These are phyloP conservation scores for Dynastes tityus DNA, from an alignment of 2,888 invertebrate species.

Conservation along the genomic window DNA sequence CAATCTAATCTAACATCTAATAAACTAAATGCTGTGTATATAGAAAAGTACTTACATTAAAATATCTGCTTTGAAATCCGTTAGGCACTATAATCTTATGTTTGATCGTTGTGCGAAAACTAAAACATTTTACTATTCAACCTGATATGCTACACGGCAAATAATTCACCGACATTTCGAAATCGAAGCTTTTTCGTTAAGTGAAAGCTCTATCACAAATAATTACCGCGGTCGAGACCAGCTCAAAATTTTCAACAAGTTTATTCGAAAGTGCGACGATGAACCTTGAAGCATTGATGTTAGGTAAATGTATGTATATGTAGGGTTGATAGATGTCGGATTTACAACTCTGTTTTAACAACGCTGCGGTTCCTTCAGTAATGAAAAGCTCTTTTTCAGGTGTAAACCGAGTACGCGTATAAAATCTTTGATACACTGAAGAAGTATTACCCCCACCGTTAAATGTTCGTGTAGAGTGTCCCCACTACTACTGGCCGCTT, in stretches of 20 bases:
- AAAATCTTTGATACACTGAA: constrained; percentile 44
- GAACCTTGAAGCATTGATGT: constrained; percentile 8
- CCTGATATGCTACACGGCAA: neutral
- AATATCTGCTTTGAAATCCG: constrained; percentile 31
- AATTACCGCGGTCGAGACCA: neutral
- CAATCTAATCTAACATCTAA: too few relatives aligned
- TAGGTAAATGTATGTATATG: too few relatives aligned
- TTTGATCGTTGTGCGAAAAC: constrained; percentile 2
- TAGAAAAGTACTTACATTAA: constrained; percentile 33
- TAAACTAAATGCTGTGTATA: neutral
- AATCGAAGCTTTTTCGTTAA: constrained; percentile 1
- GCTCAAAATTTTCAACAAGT: neutral
- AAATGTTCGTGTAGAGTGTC: constrained; percentile 34
- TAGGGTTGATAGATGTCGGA: neutral
- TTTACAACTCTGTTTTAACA: neutral
- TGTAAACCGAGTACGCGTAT: constrained; percentile 36
- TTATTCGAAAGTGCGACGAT: neutral
- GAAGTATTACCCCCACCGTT: constrained; percentile 44
- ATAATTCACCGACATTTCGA: constrained; percentile 4
- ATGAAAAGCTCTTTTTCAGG: constrained; percentile 47
- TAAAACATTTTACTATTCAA: constrained; percentile 8
- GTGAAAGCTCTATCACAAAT: neutral
- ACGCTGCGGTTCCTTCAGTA: constrained; percentile 28
- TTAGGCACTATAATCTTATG: constrained; percentile 9
- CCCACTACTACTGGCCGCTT: constrained; percentile 32